These are phyloP conservation scores for Ellobium chinense DNA, from an alignment of 2,888 invertebrate species.

Conservation along the genomic window DNA sequence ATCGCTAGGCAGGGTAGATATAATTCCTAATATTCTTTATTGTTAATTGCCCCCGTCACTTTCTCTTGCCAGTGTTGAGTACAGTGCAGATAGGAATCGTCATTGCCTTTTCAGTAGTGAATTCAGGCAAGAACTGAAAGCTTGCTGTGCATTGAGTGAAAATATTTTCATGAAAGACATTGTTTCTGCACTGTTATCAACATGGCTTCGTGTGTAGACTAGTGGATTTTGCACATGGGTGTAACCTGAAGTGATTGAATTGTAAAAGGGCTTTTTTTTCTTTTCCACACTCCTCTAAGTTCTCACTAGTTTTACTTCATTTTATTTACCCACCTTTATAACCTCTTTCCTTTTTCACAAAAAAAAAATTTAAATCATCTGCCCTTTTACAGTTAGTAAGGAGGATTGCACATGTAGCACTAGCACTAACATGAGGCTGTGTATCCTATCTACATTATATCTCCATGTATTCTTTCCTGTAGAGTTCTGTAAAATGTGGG, in stretches of 20 bases:
- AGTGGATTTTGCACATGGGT: slow-evolving; percentile 31
- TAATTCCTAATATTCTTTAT: slow-evolving; percentile 34
- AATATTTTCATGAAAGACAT: no score
- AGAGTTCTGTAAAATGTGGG: slow-evolving; percentile 9
- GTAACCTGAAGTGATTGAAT: slow-evolving; percentile 27
- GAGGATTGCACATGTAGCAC: slow-evolving; percentile 39
- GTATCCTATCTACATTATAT: slow-evolving; percentile 20
- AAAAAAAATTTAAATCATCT: not conserved
- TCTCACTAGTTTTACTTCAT: no score
- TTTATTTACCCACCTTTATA: no score
- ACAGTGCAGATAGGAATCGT: slow-evolving; percentile 31
- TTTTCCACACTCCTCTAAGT: no score
- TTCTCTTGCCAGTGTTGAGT: slow-evolving; percentile 25
- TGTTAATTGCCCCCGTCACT: slow-evolving; percentile 41
- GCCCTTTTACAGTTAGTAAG: slow-evolving; percentile 40
- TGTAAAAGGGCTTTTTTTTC: slow-evolving; percentile 31
- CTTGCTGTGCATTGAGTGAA: no score
- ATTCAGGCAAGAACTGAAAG: no score
- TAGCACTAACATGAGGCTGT: slow-evolving; percentile 38
- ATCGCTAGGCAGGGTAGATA: slow-evolving; percentile 54
- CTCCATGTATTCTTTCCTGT: slow-evolving; percentile 16
- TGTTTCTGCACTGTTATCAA: slow-evolving; percentile 39
- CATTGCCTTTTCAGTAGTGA: no score
- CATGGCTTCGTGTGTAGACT: slow-evolving; percentile 31
- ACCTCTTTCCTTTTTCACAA: no score